These are phyloP conservation scores for Halesus radiatus DNA, from an alignment of 1,140 invertebrate species.

Conservation along the genomic window DNA sequence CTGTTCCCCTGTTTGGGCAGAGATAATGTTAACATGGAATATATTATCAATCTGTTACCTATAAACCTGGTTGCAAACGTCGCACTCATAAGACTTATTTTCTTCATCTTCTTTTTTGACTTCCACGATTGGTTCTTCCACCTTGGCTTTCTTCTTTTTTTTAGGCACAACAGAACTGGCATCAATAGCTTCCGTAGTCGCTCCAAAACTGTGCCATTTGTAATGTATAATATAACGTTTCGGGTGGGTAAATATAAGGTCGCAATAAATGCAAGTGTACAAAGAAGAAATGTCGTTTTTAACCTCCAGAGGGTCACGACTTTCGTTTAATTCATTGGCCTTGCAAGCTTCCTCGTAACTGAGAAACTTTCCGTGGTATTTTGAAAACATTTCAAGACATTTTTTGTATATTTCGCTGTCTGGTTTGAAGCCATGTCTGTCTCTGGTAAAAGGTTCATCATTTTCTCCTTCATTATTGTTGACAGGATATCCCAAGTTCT, in stretches of 20 bases:
- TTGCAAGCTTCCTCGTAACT: slow-evolving; percentile 39
- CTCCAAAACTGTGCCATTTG: slow-evolving; percentile 66
- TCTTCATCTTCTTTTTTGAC: slow-evolving; percentile 56
- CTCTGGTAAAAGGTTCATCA: slow-evolving; percentile 38
- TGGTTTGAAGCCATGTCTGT: slow-evolving; percentile 14
- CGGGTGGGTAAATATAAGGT: slow-evolving; percentile 61
- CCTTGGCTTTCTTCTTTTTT: slow-evolving; percentile 49
- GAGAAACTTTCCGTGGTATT: background rate
- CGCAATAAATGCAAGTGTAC: slow-evolving; percentile 63
- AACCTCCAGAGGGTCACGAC: background rate
- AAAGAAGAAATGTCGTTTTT: slow-evolving; percentile 38
- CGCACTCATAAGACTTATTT: slow-evolving; percentile 46
- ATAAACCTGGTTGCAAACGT: slow-evolving; percentile 47
- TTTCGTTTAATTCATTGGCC: background rate
- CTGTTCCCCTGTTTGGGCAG: too few species aligned
- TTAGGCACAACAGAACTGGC: slow-evolving; percentile 58
- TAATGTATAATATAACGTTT: slow-evolving; percentile 59
- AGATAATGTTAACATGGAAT: too few species aligned
- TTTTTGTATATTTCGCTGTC: background rate
- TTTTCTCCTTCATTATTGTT: slow-evolving; percentile 17
- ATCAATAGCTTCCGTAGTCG: slow-evolving; percentile 59
- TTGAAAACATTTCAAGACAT: background rate
- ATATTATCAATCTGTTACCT: background rate
- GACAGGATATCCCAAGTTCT: slow-evolving; percentile 38
- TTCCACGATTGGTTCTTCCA: slow-evolving; percentile 12